Evolutionary conservation across 2,888 invertebrate genomes (phyloP), one percentile per base, ranked within the genome.

Genomic region (Chirona hameri): DNA sequence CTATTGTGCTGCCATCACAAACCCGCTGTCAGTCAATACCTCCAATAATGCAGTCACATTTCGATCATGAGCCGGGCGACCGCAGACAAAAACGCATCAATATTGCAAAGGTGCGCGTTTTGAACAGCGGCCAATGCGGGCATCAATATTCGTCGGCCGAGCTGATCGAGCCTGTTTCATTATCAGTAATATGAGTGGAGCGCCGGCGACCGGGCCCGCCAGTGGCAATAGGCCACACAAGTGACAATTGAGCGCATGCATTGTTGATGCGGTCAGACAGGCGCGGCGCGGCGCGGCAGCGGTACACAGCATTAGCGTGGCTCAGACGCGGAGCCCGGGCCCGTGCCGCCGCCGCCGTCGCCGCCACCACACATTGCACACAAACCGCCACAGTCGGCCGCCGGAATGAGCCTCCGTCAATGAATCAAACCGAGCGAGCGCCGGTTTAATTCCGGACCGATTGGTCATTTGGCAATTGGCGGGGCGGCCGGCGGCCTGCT

Each of bases 221-320:
- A 3, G 31, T 27, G 27, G 72, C 72, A 29, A 4, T 72, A 15
- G 31, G 31, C 72, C 31, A 18, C 72, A 31, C 72, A 31, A 29
- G 72, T 72, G 72, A 72, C 72, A 72, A 72, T 72, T 72, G 72
- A 72, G 27, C 27, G 27, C 72, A 72, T 72, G 72, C 72, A 72
- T 72, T 29, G 29, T 72, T 72, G 72, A 72, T 72, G 72, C 31
- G 72, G 72, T 15, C 31, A 72, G 72, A 72, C 31, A 72, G 31
- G 72, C 31, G 31, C 69, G 69, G 27, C 24, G n/a, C 27, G 65
- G 9, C 27, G 10, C 14, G 14, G 27, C 57, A 69, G 10, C 14
- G 14, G 27, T 21, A 69, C 65, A 69, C 65, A 27, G 27, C 9
- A 27, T 69, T 27, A 69, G 10, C 27, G 52, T 1, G 15, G 7